Percentiles rank a stretch among this genome's conserved stretches.
phyloP scores from a whole-genome alignment of 2,797 vertebrate genomes.

The Peromyscus eremicus region DNA sequence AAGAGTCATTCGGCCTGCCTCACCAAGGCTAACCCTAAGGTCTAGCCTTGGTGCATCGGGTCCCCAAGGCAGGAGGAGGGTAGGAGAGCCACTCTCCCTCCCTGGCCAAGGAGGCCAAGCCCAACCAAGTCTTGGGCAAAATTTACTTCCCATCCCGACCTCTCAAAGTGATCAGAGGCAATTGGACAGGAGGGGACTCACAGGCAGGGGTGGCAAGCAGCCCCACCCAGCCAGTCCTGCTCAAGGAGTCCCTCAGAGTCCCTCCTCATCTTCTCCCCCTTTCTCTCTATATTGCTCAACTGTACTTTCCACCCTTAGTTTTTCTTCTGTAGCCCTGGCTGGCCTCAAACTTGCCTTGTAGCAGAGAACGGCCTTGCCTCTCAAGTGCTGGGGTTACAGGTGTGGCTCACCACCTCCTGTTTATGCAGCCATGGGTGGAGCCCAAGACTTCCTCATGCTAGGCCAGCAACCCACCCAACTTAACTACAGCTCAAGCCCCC shows the following conservation, averaged over 20 bases:
- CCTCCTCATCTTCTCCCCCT: not conserved
- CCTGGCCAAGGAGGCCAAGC: not conserved
- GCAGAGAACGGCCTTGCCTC: not conserved
- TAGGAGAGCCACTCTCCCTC: not conserved
- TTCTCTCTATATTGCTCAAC: not conserved
- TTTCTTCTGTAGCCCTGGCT: not conserved
- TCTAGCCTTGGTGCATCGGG: not conserved
- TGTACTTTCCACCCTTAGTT: not conserved
- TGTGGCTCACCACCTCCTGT: not conserved
- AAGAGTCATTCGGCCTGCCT: slow-evolving; percentile 67
- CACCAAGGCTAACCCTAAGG: no score
- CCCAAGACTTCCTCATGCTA: not conserved
- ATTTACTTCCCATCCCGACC: not conserved
- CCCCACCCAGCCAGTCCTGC: no score
- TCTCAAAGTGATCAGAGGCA: not conserved
- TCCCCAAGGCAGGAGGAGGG: not conserved
- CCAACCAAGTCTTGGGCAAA: not conserved
- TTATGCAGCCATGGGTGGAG: not conserved
- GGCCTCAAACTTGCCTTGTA: not conserved
- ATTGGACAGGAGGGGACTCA: no score
- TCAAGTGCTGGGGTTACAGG: not conserved
- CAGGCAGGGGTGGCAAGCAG: not conserved
- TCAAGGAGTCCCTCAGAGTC: not conserved
- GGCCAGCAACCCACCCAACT: not conserved
- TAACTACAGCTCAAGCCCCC: not conserved